Evolutionary conservation across 2,113 vertebrate genomes (phyloP).

Genomic region (Callorhinus ursinus): DNA sequence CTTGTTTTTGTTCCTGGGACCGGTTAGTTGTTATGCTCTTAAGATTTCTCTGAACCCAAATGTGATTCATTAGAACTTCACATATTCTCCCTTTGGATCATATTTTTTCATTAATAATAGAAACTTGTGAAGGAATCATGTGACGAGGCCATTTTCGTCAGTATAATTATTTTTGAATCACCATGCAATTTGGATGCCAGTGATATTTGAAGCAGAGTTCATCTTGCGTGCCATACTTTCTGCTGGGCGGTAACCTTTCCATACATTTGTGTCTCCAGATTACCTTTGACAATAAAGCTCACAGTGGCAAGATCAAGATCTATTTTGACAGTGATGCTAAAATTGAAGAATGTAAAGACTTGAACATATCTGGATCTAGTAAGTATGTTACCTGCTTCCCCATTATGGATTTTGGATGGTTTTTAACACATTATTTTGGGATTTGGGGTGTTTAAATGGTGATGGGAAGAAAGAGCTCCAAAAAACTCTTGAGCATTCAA

Average conservation of each 20-base stretch:
- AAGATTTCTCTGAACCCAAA: not conserved
- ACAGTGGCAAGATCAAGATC: conserved; percentile 96
- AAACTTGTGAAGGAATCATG: not conserved
- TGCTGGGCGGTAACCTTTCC: not conserved
- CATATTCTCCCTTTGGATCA: not conserved
- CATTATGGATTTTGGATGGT: not conserved
- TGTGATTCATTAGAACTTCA: not conserved
- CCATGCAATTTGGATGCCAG: not conserved
- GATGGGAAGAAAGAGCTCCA: not conserved
- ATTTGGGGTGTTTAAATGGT: not conserved
- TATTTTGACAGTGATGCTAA: conserved; percentile 92
- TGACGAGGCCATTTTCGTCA: not conserved
- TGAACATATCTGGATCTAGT: conserved; percentile 94
- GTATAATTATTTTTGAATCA: not conserved
- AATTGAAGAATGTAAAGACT: conserved; percentile 91
- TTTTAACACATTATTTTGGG: not conserved
- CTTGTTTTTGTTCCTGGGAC: not conserved
- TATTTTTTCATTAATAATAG: not conserved
- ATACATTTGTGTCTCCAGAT: conserved; percentile 87
- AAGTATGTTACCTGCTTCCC: conserved; percentile 55
- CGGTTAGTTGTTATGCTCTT: not conserved
- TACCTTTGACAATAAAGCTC: conserved; percentile 93
- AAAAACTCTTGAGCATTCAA: not conserved
- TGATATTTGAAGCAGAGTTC: not conserved
- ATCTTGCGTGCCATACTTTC: not conserved